phyloP scores from a whole-genome alignment of 2,113 vertebrate species.

The Eleginops maclovinus region DNA sequence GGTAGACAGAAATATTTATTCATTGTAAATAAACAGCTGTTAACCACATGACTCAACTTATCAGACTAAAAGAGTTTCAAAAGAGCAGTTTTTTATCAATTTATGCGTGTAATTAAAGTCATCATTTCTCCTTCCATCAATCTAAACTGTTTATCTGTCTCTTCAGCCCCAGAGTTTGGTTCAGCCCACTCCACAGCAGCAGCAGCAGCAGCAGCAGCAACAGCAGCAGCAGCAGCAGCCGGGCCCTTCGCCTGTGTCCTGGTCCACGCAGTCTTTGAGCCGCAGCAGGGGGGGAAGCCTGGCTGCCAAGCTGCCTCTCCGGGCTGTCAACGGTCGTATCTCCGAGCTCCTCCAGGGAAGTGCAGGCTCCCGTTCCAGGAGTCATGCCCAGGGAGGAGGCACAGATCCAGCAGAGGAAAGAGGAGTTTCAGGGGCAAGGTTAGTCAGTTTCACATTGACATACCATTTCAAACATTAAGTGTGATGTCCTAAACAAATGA shows the following conservation, averaged over 20 bases:
- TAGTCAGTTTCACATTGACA: slow-evolving; percentile 16
- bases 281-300: slow-evolving; percentile 89
- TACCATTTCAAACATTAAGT: not conserved
- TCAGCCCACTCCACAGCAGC: slow-evolving; percentile 80
- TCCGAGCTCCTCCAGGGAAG: slow-evolving; percentile 94
- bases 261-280: slow-evolving; percentile 97
- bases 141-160: slow-evolving; percentile 13
- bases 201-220: slow-evolving; percentile 84
- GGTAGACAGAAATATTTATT: slow-evolving; percentile 64
- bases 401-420: slow-evolving; percentile 68
- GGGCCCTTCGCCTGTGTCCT: slow-evolving; percentile 87
- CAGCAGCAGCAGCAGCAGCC: slow-evolving; percentile 86
- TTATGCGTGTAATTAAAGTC: not conserved
- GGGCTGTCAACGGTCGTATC: slow-evolving; percentile 94
- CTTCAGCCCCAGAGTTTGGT: slow-evolving; percentile 67
- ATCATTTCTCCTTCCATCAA: not conserved
- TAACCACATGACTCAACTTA: not conserved
- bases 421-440: slow-evolving; percentile 56
- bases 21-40: not conserved
- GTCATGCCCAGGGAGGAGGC: slow-evolving; percentile 75
- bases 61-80: not conserved
- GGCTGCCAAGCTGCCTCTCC: slow-evolving; percentile 90
- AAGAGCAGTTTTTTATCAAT: not conserved
- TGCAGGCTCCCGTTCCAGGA: slow-evolving; percentile 75
- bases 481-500: not conserved